Evolutionary conservation across 2,113 vertebrate species (phyloP).

Genomic region (Columbina picui): DNA sequence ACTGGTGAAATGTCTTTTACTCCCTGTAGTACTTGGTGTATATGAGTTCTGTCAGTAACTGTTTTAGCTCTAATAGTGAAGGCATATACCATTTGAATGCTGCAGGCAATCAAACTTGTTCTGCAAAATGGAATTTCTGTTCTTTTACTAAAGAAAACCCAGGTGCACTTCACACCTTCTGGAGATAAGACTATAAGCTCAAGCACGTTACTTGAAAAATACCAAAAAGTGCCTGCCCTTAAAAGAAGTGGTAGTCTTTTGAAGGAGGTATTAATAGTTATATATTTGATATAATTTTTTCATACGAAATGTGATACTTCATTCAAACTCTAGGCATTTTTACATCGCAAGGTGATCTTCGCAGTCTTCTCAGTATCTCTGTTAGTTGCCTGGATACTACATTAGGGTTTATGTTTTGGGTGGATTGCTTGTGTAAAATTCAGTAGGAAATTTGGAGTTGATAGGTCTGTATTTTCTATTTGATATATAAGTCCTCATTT

Average conservation of each 20-base stretch:
- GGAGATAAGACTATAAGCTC: background rate
- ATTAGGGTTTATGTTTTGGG: background rate
- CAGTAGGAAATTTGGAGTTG: background rate
- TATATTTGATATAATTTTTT: background rate
- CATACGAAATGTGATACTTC: background rate
- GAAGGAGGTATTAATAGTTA: background rate
- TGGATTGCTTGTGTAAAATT: background rate
- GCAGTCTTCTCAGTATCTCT: background rate
- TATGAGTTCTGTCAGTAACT: background rate
- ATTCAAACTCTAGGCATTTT: background rate
- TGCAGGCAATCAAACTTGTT: background rate
- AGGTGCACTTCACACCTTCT: background rate
- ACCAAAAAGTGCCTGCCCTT: background rate
- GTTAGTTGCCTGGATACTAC: background rate
- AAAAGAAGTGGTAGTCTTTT: background rate
- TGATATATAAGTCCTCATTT: background rate
- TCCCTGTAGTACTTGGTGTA: background rate
- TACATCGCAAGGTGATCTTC: background rate
- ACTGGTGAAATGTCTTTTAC: background rate
- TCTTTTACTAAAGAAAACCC: background rate
- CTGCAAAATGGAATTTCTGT: background rate
- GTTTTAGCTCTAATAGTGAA: background rate
- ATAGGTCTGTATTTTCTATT: background rate
- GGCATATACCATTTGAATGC: background rate
- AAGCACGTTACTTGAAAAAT: background rate